Evolutionary conservation across 2,888 invertebrate genomes (phyloP), one percentile per base, ranked within the genome.

Genomic region (Cosmia trapezina): DNA sequence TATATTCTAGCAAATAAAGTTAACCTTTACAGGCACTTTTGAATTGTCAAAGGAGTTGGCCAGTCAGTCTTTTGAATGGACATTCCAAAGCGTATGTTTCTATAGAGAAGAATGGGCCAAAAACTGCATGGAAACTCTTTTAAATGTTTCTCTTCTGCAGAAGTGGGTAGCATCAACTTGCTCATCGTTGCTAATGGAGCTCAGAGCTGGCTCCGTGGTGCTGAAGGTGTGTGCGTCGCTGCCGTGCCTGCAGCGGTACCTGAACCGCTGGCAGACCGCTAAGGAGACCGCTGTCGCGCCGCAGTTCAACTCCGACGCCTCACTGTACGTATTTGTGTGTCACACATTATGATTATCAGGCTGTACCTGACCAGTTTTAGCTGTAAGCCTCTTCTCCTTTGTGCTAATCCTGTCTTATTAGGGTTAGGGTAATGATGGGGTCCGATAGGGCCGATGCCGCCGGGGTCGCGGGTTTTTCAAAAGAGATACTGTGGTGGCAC

Each of bases 151-250:
- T 4, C 0, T 49, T 49, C 49, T 19, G 49, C 91, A 98, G 98
- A 97, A 97, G 91, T 97, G 98, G 93, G 97, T 99, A 88, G 96
- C 98, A 72, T 97, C 97, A 74, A 98, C 98, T 68, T 99, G 99
- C 91, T 97, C 98, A 5, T 97, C 97, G 51, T 97, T 97, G 84
- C 96, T 99, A 69, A 98, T 98, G 95, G 97, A 97, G 83, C 96
- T 98, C 78, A 97, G 98, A 85, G 99, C 98, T 1, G 98, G 98
- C 45, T 97, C 98, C 86, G 97, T 97, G 17, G 94, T 99, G 71
- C 96, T 99, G 56, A 98, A 98, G 87, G 97, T 98, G 83, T 99
- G 99, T 91, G 96, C 98, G 5, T 97, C 97, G 78, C 96, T 99
- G 88, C 98, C 98, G 0, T 96, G 96, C 90, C 96, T 94, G 80